Conservation (phyloP, 2,888 invertebrate genomes). For the Parnassius mnemosyne region DNA sequence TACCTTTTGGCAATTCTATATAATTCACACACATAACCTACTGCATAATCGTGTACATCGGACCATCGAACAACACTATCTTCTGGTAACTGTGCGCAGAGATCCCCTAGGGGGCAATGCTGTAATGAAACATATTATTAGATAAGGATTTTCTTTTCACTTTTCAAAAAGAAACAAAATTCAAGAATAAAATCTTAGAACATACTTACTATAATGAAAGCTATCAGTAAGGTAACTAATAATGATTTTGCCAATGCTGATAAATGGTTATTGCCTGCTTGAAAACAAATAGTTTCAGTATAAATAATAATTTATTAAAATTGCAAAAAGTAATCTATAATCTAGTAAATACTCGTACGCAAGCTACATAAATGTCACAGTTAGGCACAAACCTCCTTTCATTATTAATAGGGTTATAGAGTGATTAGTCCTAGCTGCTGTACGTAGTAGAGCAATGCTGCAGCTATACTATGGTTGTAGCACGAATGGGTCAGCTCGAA, state of each 20-base stretch:
- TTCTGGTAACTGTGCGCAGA: conserved; percentile 29
- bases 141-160: no score
- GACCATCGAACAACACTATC: not conserved
- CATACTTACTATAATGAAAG: conserved; percentile 48
- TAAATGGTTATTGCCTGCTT: conserved; percentile 3
- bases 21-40: conserved; percentile 43
- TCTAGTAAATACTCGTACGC: no score
- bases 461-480: no score
- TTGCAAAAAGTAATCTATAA: no score
- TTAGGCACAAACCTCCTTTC: no score
- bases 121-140: conserved; percentile 33
- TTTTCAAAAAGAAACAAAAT: no score
- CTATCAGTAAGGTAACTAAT: conserved; percentile 32
- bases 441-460: no score
- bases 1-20: conserved; percentile 39
- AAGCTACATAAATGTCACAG: no score
- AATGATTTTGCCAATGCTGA: conserved; percentile 9
- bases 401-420: no score
- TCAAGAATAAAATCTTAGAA: not conserved
- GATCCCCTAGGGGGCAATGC: conserved; percentile 52
- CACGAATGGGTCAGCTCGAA: no score
- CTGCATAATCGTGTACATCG: conserved; percentile 8
- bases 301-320: no score
- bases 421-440: no score
- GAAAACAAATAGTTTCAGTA: not conserved